phyloP scores from a whole-genome alignment of 2,113 vertebrate genomes.

The Hippoglossus stenolepis region DNA sequence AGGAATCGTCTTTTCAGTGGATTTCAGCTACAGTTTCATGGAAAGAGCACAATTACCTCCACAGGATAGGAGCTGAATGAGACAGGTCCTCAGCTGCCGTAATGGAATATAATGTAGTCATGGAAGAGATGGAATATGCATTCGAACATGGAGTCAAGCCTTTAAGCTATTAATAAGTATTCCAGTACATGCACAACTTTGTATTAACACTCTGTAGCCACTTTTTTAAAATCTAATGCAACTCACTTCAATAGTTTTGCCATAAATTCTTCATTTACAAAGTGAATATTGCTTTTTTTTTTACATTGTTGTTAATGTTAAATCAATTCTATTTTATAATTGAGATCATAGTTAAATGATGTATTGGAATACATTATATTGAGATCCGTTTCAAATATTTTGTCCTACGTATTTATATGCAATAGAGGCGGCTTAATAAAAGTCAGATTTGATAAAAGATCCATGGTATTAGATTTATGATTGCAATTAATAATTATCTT shows the following conservation, averaged over 20 bases:
- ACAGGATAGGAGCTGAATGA: constrained; percentile 20
- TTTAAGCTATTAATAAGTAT: background rate
- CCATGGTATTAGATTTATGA: too few relatives aligned
- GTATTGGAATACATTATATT: background rate
- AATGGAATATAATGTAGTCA: constrained; percentile 8
- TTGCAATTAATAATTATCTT: too few relatives aligned
- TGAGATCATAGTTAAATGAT: background rate
- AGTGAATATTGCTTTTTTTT: background rate
- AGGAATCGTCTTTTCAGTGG: constrained; percentile 33
- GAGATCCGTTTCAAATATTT: too few relatives aligned
- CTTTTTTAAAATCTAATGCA: background rate
- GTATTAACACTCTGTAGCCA: background rate
- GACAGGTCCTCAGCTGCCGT: background rate
- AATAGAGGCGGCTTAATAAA: too few relatives aligned
- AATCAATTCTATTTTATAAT: background rate
- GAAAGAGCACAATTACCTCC: constrained; percentile 38
- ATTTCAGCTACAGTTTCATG: constrained; percentile 52
- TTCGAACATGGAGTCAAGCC: constrained; percentile 1
- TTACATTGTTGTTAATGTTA: background rate
- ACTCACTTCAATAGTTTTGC: background rate
- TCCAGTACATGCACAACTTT: background rate
- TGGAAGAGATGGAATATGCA: background rate
- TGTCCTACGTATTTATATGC: too few relatives aligned
- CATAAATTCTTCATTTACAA: background rate
- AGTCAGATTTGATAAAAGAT: too few relatives aligned